These are phyloP conservation scores for Elmis aenea DNA, from an alignment of 2,888 invertebrate genomes.

Conservation along the genomic window DNA sequence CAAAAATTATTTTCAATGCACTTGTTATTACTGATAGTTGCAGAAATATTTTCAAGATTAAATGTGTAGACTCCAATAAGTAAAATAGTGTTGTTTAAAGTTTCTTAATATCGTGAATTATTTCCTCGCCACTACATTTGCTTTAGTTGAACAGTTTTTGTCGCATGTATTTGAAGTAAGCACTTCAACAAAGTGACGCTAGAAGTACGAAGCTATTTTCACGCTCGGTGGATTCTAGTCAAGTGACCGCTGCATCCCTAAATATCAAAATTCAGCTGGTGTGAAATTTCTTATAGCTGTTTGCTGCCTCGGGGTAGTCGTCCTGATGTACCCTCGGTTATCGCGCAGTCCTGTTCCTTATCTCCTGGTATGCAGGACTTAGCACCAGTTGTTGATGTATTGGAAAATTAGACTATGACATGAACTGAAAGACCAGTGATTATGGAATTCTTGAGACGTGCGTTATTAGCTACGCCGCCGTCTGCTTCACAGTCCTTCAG, in stretches of 20 bases:
- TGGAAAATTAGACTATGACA: slow-evolving; percentile 40
- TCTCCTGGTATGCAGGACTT: slow-evolving; percentile 44
- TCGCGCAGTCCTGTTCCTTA: slow-evolving; percentile 30
- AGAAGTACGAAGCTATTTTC: slow-evolving; percentile 38
- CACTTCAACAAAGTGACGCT: slow-evolving; percentile 13
- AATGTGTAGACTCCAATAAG: too few relatives aligned
- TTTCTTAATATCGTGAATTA: too few relatives aligned
- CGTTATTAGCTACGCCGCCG: too few relatives aligned
- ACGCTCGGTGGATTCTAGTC: slow-evolving; percentile 33
- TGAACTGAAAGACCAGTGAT: too few relatives aligned
- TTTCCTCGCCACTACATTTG: too few relatives aligned
- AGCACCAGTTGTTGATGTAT: slow-evolving; percentile 38
- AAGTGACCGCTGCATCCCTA: slow-evolving; percentile 42
- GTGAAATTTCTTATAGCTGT: slow-evolving; percentile 38
- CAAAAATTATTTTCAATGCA: too few relatives aligned
- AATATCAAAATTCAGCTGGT: slow-evolving; percentile 46
- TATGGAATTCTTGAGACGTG: too few relatives aligned
- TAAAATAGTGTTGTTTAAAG: not conserved
- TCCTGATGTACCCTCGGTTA: slow-evolving; percentile 23
- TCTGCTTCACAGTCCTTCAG: too few relatives aligned
- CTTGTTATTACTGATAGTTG: too few relatives aligned
- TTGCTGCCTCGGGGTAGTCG: slow-evolving; percentile 17
- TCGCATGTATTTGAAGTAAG: too few relatives aligned
- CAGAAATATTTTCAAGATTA: too few relatives aligned
- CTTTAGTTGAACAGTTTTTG: too few relatives aligned